Evolutionary conservation across 2,797 vertebrate genomes (phyloP).

Genomic region (Myripristis jacobus): DNA sequence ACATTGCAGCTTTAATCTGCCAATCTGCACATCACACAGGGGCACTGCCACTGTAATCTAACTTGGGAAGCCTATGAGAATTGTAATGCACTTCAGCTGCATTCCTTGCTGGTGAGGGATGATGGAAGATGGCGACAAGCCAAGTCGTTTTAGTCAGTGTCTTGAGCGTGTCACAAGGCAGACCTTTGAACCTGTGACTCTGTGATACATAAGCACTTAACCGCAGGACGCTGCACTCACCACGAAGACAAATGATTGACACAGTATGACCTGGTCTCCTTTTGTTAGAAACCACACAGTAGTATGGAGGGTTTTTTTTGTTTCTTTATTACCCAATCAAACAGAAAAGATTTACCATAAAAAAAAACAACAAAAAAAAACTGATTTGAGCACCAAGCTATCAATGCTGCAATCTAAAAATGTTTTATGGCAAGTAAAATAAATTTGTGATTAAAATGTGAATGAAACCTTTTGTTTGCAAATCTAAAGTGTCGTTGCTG

Average conservation of each 20-base stretch:
- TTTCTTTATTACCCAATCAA: no score
- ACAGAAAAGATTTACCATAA: no score
- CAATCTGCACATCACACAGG: neutral
- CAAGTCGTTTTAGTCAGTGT: conserved; percentile 1
- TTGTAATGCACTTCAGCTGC: neutral
- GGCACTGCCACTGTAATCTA: no score
- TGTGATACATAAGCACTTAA: neutral
- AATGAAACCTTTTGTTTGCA: no score
- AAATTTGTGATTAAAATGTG: no score
- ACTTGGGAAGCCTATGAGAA: neutral
- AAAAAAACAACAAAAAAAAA: no score
- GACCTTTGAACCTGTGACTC: neutral
- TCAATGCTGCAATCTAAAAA: no score
- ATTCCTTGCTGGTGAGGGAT: neutral
- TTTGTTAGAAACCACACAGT: neutral
- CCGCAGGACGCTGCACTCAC: neutral
- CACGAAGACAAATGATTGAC: neutral
- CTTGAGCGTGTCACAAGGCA: neutral
- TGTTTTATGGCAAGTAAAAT: no score
- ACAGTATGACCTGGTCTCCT: neutral
- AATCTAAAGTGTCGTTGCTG: no score
- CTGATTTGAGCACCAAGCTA: no score
- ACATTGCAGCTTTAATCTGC: no score
- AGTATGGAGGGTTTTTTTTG: no score
- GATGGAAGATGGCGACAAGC: neutral